Evolutionary conservation across 2,888 invertebrate genomes (phyloP).

Genomic region (Biston stratarius): DNA sequence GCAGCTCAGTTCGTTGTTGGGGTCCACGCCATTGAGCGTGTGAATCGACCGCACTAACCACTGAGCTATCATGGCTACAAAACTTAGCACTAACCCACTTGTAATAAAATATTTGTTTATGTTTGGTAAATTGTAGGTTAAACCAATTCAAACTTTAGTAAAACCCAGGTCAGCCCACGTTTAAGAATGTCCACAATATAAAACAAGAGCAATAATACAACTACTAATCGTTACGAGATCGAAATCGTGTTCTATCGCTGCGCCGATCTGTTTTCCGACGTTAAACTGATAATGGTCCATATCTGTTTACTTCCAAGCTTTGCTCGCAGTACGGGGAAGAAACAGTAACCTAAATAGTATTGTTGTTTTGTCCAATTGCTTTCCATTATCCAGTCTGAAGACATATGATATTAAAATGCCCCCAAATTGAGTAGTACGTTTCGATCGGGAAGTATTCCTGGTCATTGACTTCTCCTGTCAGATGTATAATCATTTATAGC

Average conservation of each 20-base stretch:
- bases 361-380: not conserved
- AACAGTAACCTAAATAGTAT: slow-evolving; percentile 13
- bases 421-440: no score
- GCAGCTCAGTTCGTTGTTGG: no score
- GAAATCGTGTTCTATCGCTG: slow-evolving; percentile 27
- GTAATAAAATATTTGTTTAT: no score
- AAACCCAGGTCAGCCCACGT: slow-evolving; percentile 3
- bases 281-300: slow-evolving; percentile 32
- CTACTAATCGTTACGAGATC: slow-evolving; percentile 24
- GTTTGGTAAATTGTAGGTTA: no score
- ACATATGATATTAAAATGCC: not conserved
- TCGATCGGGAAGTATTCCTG: no score
- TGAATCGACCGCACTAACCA: no score
- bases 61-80: no score
- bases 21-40: no score
- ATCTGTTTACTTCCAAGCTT: slow-evolving; percentile 30
- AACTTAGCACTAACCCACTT: no score
- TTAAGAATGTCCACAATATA: slow-evolving; percentile 6
- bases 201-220: slow-evolving; percentile 16
- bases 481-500: no score
- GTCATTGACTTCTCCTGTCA: no score
- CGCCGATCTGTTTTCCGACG: slow-evolving; percentile 29
- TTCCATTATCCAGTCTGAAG: not conserved
- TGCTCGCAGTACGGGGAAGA: not conserved
- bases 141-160: not conserved